Conservation (phyloP, 2,797 vertebrate species). For the Labroides dimidiatus region DNA sequence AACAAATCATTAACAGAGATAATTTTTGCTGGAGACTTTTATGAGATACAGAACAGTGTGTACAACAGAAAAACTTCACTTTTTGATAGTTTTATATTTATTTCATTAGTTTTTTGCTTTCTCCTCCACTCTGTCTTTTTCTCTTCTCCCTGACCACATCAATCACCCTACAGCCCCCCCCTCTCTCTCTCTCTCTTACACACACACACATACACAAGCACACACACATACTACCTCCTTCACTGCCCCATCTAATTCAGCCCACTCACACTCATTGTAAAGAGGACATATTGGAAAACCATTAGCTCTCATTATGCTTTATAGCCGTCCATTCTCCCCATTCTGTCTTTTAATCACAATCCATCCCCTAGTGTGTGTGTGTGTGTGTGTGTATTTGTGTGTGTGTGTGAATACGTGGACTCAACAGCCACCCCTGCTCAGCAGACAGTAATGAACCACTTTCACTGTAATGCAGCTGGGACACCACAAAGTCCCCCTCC, state of each 20-base stretch:
- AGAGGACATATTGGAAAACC: conserved; percentile 81
- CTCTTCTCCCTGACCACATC: conserved; percentile 23
- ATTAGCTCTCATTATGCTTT: conserved; percentile 83
- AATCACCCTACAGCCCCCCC: not conserved
- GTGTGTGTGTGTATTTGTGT: conserved; percentile 14
- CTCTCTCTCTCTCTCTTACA: not conserved
- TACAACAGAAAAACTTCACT: not conserved
- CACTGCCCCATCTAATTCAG: conserved; percentile 47
- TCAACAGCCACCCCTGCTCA: conserved; percentile 16
- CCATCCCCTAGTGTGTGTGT: conserved; percentile 31
- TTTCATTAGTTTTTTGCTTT: not conserved
- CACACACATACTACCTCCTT: conserved; percentile 5
- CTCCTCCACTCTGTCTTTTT: not conserved
- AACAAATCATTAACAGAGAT: conserved; percentile 40
- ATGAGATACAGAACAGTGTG: conserved; percentile 14
- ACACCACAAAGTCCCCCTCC: conserved; percentile 23
- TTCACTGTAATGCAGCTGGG: conserved; percentile 64
- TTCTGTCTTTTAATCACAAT: conserved; percentile 75
- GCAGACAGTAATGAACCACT: conserved; percentile 71
- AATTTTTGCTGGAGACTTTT: conserved; percentile 31
- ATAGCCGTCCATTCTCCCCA: conserved; percentile 65
- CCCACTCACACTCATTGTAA: conserved; percentile 71
- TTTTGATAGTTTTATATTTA: not conserved
- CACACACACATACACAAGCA: conserved; percentile 4
- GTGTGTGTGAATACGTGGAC: conserved; percentile 1